Evolutionary conservation across 2,797 vertebrate species (phyloP).

Genomic region (Prionace glauca): DNA sequence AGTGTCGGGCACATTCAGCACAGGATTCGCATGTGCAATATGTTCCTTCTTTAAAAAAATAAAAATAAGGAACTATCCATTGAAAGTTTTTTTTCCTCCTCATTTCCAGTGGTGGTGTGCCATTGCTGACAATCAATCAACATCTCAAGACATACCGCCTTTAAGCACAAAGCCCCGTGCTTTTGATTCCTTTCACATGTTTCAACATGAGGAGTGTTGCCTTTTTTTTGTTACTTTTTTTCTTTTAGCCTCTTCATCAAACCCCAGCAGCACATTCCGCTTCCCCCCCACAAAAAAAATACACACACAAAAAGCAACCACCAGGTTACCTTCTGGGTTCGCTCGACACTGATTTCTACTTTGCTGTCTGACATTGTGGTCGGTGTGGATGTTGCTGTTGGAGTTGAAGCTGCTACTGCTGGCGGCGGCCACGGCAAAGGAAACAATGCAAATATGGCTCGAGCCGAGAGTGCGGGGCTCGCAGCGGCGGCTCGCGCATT

Average conservation of each 20-base stretch:
- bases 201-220: background rate
- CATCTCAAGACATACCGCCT: background rate
- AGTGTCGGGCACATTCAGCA: background rate
- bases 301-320: background rate
- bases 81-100: background rate
- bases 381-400: too few species aligned
- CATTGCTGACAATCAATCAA: background rate
- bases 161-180: conserved; percentile 13
- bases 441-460: conserved; percentile 23
- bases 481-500: conserved; percentile 14
- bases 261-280: too few species aligned
- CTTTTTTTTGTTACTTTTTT: conserved; percentile 10
- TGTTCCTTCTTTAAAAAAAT: background rate
- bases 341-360: background rate
- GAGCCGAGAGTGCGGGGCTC: background rate
- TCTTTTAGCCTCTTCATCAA: background rate
- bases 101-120: background rate
- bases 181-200: background rate
- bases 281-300: too few species aligned
- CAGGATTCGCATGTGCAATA: background rate
- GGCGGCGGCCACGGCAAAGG: background rate
- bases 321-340: conserved; percentile 16
- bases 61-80: background rate
- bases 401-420: background rate
- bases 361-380: conserved; percentile 16